Conservation (phyloP, 1,140 invertebrate species). For the Nixonia krombeini region DNA sequence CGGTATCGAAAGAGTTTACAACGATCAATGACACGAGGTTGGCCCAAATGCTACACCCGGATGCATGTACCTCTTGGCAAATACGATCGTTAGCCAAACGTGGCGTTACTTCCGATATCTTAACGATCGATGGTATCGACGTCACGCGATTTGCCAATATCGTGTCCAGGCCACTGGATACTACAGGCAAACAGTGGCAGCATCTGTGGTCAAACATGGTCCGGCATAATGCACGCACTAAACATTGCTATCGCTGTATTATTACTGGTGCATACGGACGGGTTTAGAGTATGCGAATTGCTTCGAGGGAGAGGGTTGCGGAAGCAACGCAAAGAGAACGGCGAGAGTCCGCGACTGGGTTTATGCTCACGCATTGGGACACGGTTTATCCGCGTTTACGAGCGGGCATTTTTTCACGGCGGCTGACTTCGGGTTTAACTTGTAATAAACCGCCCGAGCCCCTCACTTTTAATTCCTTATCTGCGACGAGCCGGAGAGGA, state of each 20-base stretch:
- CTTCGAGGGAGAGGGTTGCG: constrained; percentile 30
- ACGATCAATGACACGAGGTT: too few species aligned
- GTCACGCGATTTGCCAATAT: constrained; percentile 48
- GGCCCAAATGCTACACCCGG: too few species aligned
- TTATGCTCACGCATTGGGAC: constrained; percentile 37
- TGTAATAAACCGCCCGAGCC: constrained; percentile 58
- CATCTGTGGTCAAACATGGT: constrained; percentile 61
- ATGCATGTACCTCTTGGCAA: too few species aligned
- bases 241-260: constrained; percentile 57
- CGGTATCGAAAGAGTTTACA: too few species aligned
- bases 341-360: constrained; percentile 26
- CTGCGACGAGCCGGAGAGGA: constrained; percentile 23
- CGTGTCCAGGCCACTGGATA: constrained; percentile 33
- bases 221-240: constrained; percentile 64
- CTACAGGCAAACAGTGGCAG: constrained; percentile 52
- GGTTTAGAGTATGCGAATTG: constrained; percentile 42
- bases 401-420: constrained; percentile 51
- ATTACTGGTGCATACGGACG: constrained; percentile 52
- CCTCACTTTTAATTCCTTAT: constrained; percentile 57
- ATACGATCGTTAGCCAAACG: constrained; percentile 15
- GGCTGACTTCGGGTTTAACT: constrained; percentile 57
- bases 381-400: constrained; percentile 58
- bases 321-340: constrained; percentile 29
- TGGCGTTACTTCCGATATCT: constrained; percentile 60
- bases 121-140: constrained; percentile 60